Evolutionary conservation across 2,113 vertebrate species (phyloP).

Genomic region (Halichoerus grypus): DNA sequence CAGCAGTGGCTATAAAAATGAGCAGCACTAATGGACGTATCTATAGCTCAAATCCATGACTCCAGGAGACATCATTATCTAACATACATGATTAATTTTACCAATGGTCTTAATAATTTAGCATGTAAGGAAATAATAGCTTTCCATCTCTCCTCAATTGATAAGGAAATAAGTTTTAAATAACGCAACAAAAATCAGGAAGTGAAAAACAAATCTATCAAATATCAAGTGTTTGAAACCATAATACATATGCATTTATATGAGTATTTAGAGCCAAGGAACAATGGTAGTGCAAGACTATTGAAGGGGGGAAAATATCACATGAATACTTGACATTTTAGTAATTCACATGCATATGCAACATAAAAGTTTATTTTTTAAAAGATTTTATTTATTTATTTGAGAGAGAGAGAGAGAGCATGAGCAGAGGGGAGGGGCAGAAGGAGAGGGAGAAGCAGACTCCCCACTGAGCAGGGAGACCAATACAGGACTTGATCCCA

Average conservation of each 20-base stretch:
- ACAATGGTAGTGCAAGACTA: neutral
- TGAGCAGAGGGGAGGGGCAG: neutral
- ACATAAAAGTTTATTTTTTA: neutral
- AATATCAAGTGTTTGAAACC: neutral
- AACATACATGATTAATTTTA: neutral
- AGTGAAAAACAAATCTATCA: neutral
- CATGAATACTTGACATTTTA: neutral
- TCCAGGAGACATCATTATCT: neutral
- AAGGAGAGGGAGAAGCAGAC: neutral
- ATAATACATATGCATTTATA: neutral
- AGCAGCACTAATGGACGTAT: neutral
- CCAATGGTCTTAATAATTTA: neutral
- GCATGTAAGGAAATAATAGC: neutral
- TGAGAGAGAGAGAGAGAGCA: neutral
- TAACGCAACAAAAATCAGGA: neutral
- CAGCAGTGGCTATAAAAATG: neutral
- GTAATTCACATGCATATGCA: neutral
- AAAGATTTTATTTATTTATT: neutral
- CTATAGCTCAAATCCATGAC: neutral
- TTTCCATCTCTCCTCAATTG: neutral
- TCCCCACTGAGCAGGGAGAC: neutral
- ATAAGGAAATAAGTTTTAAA: neutral
- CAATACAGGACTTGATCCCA: neutral
- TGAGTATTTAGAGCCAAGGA: neutral
- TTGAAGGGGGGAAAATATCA: neutral